These are phyloP conservation scores for Tetraneura akinire DNA, from an alignment of 1,140 invertebrate species.

Conservation along the genomic window DNA sequence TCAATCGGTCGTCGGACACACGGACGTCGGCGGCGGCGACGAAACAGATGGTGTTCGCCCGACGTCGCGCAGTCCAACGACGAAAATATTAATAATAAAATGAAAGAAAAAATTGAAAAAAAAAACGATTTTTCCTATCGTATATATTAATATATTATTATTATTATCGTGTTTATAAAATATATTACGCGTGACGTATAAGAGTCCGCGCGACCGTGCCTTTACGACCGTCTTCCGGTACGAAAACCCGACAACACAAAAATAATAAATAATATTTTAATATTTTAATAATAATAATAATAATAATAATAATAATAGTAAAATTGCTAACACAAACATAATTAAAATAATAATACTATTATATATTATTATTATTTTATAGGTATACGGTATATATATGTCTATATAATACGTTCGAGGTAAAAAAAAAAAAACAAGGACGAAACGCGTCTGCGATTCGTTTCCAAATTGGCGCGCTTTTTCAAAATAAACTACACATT, in stretches of 20 bases:
- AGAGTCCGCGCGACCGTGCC: no score
- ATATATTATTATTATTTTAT: background rate
- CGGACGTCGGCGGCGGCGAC: no score
- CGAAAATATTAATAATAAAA: conserved; percentile 7
- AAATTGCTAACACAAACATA: background rate
- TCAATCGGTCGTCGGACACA: background rate
- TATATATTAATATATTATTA: background rate
- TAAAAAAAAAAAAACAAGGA: no score
- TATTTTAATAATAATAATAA: background rate
- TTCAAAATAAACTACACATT: background rate
- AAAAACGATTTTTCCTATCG: background rate
- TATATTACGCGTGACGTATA: background rate
- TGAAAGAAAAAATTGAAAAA: no score
- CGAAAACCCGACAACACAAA: conserved; percentile 1
- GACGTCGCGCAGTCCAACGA: background rate
- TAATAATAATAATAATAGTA: background rate
- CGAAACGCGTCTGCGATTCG: background rate
- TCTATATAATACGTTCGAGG: no score
- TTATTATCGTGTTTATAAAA: background rate
- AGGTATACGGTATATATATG: no score
- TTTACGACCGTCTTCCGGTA: conserved; percentile 18
- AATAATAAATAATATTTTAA: background rate
- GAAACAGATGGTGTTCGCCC: background rate
- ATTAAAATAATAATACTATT: background rate
- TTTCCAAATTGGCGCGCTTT: conserved; percentile 17